phyloP scores from a whole-genome alignment of 2,888 invertebrate genomes.

The Drosophila differens region DNA sequence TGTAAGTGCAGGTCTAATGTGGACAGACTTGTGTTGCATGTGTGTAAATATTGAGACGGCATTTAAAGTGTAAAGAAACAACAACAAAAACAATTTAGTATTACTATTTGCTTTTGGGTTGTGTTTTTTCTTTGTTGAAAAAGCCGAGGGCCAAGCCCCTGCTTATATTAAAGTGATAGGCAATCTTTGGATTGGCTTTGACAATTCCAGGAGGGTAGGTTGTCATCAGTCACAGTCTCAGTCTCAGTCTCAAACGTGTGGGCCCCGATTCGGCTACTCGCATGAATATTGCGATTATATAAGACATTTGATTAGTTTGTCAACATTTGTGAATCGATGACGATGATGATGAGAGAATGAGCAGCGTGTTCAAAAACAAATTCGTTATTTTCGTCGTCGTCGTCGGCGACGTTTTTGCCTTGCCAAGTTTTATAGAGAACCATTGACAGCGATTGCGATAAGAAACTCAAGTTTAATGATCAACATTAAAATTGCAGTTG shows the following conservation, averaged over 20 bases:
- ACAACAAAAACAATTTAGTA: slow-evolving; percentile 1
- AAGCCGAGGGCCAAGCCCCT: slow-evolving; percentile 49
- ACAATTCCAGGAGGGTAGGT: slow-evolving; percentile 12
- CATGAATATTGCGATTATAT: slow-evolving; percentile 22
- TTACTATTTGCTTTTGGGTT: slow-evolving; percentile 5
- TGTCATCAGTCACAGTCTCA: background rate
- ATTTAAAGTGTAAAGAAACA: slow-evolving; percentile 45
- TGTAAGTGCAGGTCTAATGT: slow-evolving; percentile 32
- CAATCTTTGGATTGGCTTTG: slow-evolving; percentile 5
- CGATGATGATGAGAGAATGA: slow-evolving; percentile 20
- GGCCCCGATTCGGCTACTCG: slow-evolving; percentile 5
- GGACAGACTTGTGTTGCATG: slow-evolving; percentile 1
- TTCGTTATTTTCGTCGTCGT: background rate
- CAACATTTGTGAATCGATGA: slow-evolving; percentile 9
- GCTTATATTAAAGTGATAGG: background rate
- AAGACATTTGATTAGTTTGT: slow-evolving; percentile 22
- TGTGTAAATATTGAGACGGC: slow-evolving; percentile 61
- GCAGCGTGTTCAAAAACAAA: slow-evolving; percentile 7
- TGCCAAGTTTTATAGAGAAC: slow-evolving; percentile 2
- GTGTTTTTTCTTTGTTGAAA: background rate
- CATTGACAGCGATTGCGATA: slow-evolving; percentile 25
- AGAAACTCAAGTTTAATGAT: slow-evolving; percentile 21
- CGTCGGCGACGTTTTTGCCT: background rate
- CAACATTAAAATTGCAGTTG: slow-evolving; percentile 1
- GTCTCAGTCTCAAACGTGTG: slow-evolving; percentile 10